A percentile compares a stretch with the other conserved stretches of the same genome.
Conservation (phyloP, 2,797 vertebrate genomes). For the Philypnodon macrostomus region DNA sequence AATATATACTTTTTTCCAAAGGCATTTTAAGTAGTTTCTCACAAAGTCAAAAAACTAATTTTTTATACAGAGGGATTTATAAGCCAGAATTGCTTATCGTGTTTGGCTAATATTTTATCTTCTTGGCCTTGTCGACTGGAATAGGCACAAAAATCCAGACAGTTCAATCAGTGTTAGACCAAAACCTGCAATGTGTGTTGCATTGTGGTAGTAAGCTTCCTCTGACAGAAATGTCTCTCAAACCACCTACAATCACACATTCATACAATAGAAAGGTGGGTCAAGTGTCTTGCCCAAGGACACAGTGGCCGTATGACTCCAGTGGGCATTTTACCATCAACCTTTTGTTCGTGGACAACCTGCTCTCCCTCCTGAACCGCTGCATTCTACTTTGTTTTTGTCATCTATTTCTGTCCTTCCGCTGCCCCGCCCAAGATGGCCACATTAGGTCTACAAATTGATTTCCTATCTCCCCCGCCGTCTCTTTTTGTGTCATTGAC, state of each 20-base stretch:
- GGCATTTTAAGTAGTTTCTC: constrained; percentile 58
- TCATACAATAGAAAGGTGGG: too few species aligned
- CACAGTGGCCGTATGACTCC: too few species aligned
- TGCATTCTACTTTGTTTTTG: constrained; percentile 16
- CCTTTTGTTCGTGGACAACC: not conserved
- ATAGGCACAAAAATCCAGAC: not conserved
- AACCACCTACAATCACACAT: too few species aligned
- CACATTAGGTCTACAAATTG: constrained; percentile 51
- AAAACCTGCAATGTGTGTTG: too few species aligned
- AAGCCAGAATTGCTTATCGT: not conserved
- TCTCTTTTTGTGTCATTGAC: constrained; percentile 54
- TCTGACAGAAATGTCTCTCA: too few species aligned
- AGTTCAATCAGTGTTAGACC: too few species aligned
- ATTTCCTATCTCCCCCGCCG: constrained; percentile 42
- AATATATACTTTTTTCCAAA: constrained; percentile 39
- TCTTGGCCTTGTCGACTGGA: constrained; percentile 6
- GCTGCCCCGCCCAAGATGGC: constrained; percentile 23
- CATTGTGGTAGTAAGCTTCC: too few species aligned
- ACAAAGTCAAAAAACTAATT: constrained; percentile 29
- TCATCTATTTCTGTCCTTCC: constrained; percentile 22
- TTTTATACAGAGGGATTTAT: not conserved
- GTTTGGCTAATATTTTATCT: too few species aligned
- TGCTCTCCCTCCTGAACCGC: too few species aligned
- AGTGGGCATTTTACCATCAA: too few species aligned
- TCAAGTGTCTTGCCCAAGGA: too few species aligned